A percentile compares a stretch with the other conserved stretches of the same genome.
phyloP scores from a whole-genome alignment of 2,113 vertebrate genomes.

The Tupaia chinensis region DNA sequence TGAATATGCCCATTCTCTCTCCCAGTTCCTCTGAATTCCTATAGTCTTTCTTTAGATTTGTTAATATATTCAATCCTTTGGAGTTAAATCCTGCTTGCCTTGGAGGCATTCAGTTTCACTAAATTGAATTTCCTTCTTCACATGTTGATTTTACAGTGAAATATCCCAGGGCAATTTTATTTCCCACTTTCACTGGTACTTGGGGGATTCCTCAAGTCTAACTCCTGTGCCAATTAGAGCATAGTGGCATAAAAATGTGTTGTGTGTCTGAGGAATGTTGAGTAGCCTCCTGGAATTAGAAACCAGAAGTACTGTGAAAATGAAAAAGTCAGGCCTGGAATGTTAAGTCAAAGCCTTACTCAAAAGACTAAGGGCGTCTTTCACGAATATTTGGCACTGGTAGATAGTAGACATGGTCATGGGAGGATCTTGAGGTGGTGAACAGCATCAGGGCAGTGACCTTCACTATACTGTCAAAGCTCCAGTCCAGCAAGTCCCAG shows the following conservation, averaged over 20 bases:
- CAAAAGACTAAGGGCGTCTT: background rate
- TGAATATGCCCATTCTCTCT: background rate
- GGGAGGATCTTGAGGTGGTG: rapidly evolving
- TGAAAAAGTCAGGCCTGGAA: background rate
- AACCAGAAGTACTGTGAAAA: background rate
- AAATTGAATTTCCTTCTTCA: constrained; percentile 65
- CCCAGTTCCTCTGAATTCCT: background rate
- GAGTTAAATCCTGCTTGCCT: constrained; percentile 31
- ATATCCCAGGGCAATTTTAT: constrained; percentile 40
- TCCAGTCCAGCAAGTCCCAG: background rate
- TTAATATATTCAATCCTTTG: constrained; percentile 58
- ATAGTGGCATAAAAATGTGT: background rate
- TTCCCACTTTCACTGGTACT: background rate
- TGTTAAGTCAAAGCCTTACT: background rate
- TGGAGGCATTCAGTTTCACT: background rate
- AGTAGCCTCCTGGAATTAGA: background rate
- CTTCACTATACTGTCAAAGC: background rate
- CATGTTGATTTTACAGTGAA: constrained; percentile 60
- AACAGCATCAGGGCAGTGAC: background rate
- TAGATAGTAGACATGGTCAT: background rate
- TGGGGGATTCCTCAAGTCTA: background rate
- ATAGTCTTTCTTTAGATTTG: constrained; percentile 45
- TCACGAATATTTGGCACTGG: background rate
- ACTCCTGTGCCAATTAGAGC: constrained; percentile 37
- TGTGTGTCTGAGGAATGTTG: background rate